phyloP scores from a whole-genome alignment of 2,797 vertebrate genomes.

The Poecilia velifera region DNA sequence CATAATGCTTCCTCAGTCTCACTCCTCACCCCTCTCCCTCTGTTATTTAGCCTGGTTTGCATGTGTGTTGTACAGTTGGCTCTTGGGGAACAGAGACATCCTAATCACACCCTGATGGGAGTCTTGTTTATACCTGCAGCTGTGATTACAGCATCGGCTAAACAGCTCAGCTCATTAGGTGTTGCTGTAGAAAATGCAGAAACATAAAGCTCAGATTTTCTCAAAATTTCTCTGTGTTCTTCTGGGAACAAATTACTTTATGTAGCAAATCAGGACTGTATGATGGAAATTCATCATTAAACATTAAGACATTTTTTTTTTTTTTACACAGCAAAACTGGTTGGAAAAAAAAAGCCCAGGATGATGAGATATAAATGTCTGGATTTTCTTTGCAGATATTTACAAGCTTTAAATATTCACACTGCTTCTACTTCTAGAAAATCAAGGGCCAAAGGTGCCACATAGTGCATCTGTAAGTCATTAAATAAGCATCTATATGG shows the following conservation, averaged over 20 bases:
- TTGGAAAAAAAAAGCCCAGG: slow-evolving; percentile 4
- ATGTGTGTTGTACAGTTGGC: slow-evolving; percentile 35
- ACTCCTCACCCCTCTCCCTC: not conserved
- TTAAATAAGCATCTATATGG: not conserved
- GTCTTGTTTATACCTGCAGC: slow-evolving; percentile 60
- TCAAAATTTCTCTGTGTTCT: slow-evolving; percentile 12
- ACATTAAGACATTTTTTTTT: slow-evolving; percentile 18
- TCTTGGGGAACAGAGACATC: slow-evolving; percentile 31
- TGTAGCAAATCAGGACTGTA: slow-evolving; percentile 18
- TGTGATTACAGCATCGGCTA: slow-evolving; percentile 46
- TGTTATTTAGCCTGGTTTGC: slow-evolving; percentile 25
- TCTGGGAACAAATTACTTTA: slow-evolving; percentile 31
- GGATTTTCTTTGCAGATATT: not conserved
- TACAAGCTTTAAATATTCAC: not conserved
- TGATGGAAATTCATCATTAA: slow-evolving; percentile 34
- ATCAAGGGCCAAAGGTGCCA: not conserved
- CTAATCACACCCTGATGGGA: slow-evolving; percentile 51
- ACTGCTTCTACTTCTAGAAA: not conserved
- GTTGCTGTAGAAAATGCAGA: slow-evolving; percentile 14
- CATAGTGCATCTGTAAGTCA: not conserved
- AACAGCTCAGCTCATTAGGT: slow-evolving; percentile 31
- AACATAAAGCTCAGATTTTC: slow-evolving; percentile 14
- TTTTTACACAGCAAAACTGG: slow-evolving; percentile 22
- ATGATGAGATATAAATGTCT: not conserved
- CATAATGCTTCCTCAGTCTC: slow-evolving; percentile 26